Base-by-base conservation (phyloP, 1,140 invertebrate genomes). In the Ceratina australensis region DNA sequence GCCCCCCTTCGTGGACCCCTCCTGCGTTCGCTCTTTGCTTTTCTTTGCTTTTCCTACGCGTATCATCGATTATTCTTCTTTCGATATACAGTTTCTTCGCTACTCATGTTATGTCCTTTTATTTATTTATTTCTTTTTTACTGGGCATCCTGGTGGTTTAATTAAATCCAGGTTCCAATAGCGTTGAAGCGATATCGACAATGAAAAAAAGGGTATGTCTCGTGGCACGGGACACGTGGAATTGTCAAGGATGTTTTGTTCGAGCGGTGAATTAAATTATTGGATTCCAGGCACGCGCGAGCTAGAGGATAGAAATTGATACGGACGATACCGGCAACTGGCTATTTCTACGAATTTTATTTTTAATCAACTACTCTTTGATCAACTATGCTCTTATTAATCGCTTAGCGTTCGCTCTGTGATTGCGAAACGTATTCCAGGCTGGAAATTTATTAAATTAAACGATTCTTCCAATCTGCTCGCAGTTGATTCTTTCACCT, bases 91-190 rank as follows among this genome's bases (percentile, higher is more conserved):
- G 52, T n/a, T 66, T 24, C n/a, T 78, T 20, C 12, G 16, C 3
- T 7, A 42, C 33, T 42, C 33, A 42, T 42, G 33, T 42, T 8
- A 42, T 42, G 33, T 42, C 33, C 47, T 2, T 33, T 33, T 64
- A n/a, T 61, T 52, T 64, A 16, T 42, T 33, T n/a, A 52, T 33
- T 64, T 15, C 52, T 52, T 64, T 20, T 42, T 33, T n/a, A 52
- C 28, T 5, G 50, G 16, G 1, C 22, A 59, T 73, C 50, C 78
- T 65, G 57, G 57, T 50, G 26, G 71, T 77, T 83, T 73, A 83
- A 84, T 84, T 76, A 80, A 77, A 84, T 84, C 81, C 54, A 20
- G 33, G 33, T 10, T 42, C 33, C 33, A 56, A 61, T 68, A 60
- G 54, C 61, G 33, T 20, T 59, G 75, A 57, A 71, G 66, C 69